Evolutionary conservation across 1,140 invertebrate species (phyloP), one percentile per base, ranked within the genome.

Genomic region (Achatina immaculata): DNA sequence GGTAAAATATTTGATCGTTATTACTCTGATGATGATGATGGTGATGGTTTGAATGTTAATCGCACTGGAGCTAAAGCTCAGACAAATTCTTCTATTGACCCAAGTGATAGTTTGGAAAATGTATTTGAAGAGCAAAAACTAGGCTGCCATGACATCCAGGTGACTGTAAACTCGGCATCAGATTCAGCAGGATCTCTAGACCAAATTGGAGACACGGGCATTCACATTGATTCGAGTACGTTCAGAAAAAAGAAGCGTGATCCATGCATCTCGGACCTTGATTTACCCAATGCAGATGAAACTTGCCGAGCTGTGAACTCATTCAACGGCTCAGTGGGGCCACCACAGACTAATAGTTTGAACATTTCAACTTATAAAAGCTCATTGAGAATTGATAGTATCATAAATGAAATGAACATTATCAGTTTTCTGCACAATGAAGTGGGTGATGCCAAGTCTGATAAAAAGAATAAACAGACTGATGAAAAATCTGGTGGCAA

Each of bases 201-300:
- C n/a, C 73, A 78, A 9, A 62, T 9, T 55, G 21, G 28, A 40
- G 65, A 68, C 4, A 7, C 62, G 19, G 24, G 68, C 28, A 40
- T 1, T 40, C 48, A 58, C 19, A 81, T 85, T 24, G 80, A 85
- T 74, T 83, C 75, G 31, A 85, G 89, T 24, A 90, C 89, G 9
- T 90, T 86, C 85, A 87, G 85, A 51, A 87, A 85, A 72, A 87
- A 88, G 75, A 85, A 88, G 65, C 81, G 86, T 0, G 82, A 86
- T 45, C 69, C 79, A 36, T 83, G 85, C 36, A 83, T 68, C 62
- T 71, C 81, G 21, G 79, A 78, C 40, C 51, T 83, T 3, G 24
- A 79, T 14, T 74, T 90, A 6, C 89, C 89, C 31, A 86, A 90
- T 81, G 89, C 89, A 7, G 89, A 90, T 55, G 88, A 90, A 42